Evolutionary conservation across 2,888 invertebrate species (phyloP), one percentile per base, ranked within the genome.

Genomic region (Isotomurus palustris): DNA sequence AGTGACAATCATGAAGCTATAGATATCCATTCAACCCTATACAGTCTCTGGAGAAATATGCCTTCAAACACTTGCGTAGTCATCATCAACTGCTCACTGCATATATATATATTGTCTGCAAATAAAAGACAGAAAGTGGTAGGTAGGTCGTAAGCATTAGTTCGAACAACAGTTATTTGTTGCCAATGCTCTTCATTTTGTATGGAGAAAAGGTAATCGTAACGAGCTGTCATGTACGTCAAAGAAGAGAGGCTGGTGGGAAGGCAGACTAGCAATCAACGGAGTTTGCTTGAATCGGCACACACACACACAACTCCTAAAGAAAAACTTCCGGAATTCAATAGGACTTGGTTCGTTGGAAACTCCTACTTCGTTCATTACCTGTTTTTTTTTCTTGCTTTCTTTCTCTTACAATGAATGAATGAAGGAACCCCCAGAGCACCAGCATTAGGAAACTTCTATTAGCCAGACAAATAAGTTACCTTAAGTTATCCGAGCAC

Each of bases 171-270:
- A n/a, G n/a, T n/a, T n/a, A n/a, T n/a, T n/a, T n/a, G n/a, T n/a
- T n/a, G n/a, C n/a, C n/a, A n/a, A n/a, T n/a, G n/a, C n/a, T n/a
- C n/a, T n/a, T n/a, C n/a, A n/a, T n/a, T n/a, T n/a, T n/a, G n/a
- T n/a, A n/a, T n/a, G n/a, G n/a, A n/a, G n/a, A n/a, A n/a, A n/a
- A n/a, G n/a, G n/a, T n/a, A n/a, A n/a, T n/a, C n/a, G n/a, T n/a
- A n/a, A n/a, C 24, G 43, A 24, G 22, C 59, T 59, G 59, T 59
- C 59, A 59, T 43, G 28, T 55, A 47, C 52, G 59, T 59, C 59
- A 59, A 59, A 53, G 57, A n/a, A n/a, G 24, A 51, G 59, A 40
- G 51, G 51, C 45, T 55, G 54, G 50, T 54, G 45, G 59, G 55
- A 52, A 55, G 59, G 55, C 29, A 51, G 56, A 44, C 52, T 56